These are phyloP conservation scores for Byasa hedistus DNA, from an alignment of 2,888 invertebrate species.

Conservation along the genomic window DNA sequence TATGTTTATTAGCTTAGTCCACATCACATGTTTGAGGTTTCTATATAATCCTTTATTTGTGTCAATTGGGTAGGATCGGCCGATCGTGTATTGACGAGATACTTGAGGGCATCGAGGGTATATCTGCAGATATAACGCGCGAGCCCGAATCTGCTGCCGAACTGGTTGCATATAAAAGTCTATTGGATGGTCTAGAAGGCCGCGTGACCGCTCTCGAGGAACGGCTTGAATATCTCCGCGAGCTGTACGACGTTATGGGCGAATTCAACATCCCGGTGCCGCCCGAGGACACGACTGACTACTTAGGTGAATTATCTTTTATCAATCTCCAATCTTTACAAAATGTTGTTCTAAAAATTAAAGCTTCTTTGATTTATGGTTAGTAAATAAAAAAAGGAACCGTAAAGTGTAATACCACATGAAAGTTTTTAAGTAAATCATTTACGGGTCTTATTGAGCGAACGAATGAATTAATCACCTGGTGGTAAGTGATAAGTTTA, in stretches of 20 bases:
- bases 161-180: slow-evolving; percentile 84
- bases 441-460: no score
- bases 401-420: no score
- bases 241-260: slow-evolving; percentile 91
- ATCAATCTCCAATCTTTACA: no score
- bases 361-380: no score
- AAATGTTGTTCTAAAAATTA: no score
- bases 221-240: slow-evolving; percentile 88
- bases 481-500: no score
- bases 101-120: slow-evolving; percentile 82
- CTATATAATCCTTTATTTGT: background rate
- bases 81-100: slow-evolving; percentile 80
- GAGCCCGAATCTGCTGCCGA: slow-evolving; percentile 86
- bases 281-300: slow-evolving; percentile 84
- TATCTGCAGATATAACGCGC: slow-evolving; percentile 81
- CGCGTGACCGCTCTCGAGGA: slow-evolving; percentile 86
- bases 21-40: background rate
- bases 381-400: no score
- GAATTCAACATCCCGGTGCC: slow-evolving; percentile 87
- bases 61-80: slow-evolving; percentile 77
- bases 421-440: no score
- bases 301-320: slow-evolving; percentile 56
- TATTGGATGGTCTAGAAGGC: slow-evolving; percentile 83
- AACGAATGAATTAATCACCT: no score
- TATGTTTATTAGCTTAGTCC: background rate